Evolutionary conservation across 2,888 invertebrate genomes (phyloP), one percentile per base, ranked within the genome.

Genomic region (Drosophila maculinotata): DNA sequence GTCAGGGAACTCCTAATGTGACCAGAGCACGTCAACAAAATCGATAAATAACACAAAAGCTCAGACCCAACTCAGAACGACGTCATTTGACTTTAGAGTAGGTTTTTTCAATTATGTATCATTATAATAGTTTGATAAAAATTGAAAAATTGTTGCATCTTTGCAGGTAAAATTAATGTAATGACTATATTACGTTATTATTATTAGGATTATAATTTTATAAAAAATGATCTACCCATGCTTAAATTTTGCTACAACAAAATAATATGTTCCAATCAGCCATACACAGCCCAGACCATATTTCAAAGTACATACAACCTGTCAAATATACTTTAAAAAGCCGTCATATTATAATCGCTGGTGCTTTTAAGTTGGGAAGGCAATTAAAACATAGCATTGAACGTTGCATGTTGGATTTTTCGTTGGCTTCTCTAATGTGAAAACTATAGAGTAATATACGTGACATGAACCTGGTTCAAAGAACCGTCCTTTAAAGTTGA

Each of bases 361-460:
- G 8, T 23, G 28, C 28, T 23, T 38, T 45, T 25, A 7, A 15
- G 15, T 23, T 20, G 9, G 4, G 15, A 9, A 23, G 35, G 64
- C 49, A 73, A 60, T 72, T 71, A 77, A 67, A 72, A 79, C 68
- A 73, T 67, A 26, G 66, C 84, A 72, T 67, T 66, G 72, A 79
- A 63, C 54, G 58, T 65, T 63, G 72, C 69, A 72, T 72, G 73
- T 54, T 38, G 31, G 6, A 15, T 57, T 63, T 49, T 44, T 57
- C 31, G 58, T 48, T 51, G 47, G 35, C 4, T 30, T 28, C 56
- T 60, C 62, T 71, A 74, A 76, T 76, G 45, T 41, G 48, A 72
- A 76, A 74, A 72, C 47, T 44, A 60, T 63, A 44, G 20, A 38
- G 47, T 33, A 45, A 12, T 20, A 20, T 3, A 6, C 12, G 17